Evolutionary conservation across 2,113 vertebrate genomes (phyloP).

Genomic region (Tyto alba): DNA sequence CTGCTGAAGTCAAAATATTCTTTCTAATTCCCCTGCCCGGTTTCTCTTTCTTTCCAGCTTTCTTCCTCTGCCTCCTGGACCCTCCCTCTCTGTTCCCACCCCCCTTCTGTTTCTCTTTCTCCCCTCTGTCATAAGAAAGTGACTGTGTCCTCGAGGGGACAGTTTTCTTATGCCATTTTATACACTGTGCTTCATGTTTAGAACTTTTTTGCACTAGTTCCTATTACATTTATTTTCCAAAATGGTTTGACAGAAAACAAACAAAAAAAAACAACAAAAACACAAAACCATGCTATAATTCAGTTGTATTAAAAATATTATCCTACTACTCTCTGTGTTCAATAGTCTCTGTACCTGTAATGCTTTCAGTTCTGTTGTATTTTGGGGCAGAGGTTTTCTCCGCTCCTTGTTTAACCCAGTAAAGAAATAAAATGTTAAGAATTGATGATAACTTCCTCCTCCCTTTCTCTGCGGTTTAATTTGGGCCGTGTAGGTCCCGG

Average conservation of each 20-base stretch:
- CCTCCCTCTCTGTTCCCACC: slow-evolving; percentile 18
- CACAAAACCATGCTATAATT: slow-evolving; percentile 74
- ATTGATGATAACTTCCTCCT: slow-evolving; percentile 66
- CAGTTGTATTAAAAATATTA: slow-evolving; percentile 78
- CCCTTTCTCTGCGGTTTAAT: background rate
- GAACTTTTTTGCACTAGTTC: slow-evolving; percentile 83
- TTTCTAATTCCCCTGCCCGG: slow-evolving; percentile 29
- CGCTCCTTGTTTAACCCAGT: slow-evolving; percentile 77
- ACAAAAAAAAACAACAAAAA: slow-evolving; percentile 27
- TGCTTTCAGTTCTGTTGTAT: slow-evolving; percentile 80
- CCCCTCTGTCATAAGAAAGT: slow-evolving; percentile 66
- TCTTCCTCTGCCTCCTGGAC: slow-evolving; percentile 4
- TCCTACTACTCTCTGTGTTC: slow-evolving; percentile 80
- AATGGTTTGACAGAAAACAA: slow-evolving; percentile 71
- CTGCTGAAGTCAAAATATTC: slow-evolving; percentile 57
- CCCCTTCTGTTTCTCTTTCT: slow-evolving; percentile 60
- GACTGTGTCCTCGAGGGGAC: slow-evolving; percentile 69
- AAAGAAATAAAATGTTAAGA: slow-evolving; percentile 79
- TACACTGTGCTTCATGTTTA: slow-evolving; percentile 83
- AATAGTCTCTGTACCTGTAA: slow-evolving; percentile 81
- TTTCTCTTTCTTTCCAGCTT: slow-evolving; percentile 48
- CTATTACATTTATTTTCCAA: slow-evolving; percentile 78
- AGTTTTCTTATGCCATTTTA: slow-evolving; percentile 79
- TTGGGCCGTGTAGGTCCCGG: background rate
- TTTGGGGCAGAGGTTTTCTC: slow-evolving; percentile 69